Base-by-base conservation (phyloP, 1,140 invertebrate species). In the Lanistes nyassanus region DNA sequence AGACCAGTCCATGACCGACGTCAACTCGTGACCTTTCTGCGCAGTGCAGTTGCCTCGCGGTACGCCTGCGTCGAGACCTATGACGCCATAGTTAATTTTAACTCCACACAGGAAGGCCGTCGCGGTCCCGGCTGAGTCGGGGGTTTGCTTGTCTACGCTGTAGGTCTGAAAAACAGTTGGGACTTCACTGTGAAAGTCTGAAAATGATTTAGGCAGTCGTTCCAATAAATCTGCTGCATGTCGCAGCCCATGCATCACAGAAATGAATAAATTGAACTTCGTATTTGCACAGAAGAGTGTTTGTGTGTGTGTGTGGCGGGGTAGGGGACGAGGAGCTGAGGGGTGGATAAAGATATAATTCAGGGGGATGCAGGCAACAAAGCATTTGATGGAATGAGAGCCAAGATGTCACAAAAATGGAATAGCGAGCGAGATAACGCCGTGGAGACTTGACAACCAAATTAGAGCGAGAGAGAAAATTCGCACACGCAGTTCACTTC, bases 41-140 rank as follows among this genome's bases (percentile, higher is more conserved):
- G 68, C 60, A 0, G 67, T 62, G 67, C 87, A 88, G 75, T 80
- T 77, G 89, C 88, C 5, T 91, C 83, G 47, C 87, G 80, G 77
- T 0, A 96, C 95, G 3, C 91, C 92, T 0, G 92, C 90, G 81
- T 95, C 93, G 0, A 98, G 92, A 0, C 96, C 96, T 0, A 95
- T 87, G 0, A 93, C 94, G n/a, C 93, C 91, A 76, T 93, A 94
- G 87, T 97, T 97, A 0, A 91, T 92, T 86, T 98, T 98, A 0
- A 95, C 92, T 0, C 97, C 97, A 42, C 92, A 91, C 77, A 97
- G 93, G 29, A 96, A 89, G 0, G 97, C 96, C 0, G 96, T 97
- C 0, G 95, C 95, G 0, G 96, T 95, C 31, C 93, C 94, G 1
- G 95, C 94, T 0, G 95, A 97, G 85, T 98, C 97, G 0, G 96